Conservation (phyloP, 2,797 vertebrate genomes). For the Alcedo atthis region DNA sequence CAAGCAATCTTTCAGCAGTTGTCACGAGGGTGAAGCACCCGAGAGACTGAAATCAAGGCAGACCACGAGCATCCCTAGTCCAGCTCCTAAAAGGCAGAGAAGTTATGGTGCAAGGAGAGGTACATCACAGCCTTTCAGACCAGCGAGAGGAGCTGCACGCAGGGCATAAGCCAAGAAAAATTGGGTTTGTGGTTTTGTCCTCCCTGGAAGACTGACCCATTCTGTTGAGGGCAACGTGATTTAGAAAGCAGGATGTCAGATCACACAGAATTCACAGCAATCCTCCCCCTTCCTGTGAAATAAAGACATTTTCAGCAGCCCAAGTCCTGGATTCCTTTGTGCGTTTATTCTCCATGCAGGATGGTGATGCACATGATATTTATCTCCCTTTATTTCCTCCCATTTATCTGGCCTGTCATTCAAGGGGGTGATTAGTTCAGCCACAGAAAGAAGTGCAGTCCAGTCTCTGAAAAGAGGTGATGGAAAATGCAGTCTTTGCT, state of each 20-base stretch:
- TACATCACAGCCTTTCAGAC: not conserved
- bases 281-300: not conserved
- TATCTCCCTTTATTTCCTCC: not conserved
- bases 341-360: not conserved
- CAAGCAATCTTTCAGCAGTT: not conserved
- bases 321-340: not conserved
- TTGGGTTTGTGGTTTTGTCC: not conserved
- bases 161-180: not conserved
- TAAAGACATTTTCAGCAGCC: not conserved
- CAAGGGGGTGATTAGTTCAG: not conserved
- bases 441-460: not conserved
- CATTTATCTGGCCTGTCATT: not conserved
- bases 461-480: not conserved
- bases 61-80: not conserved
- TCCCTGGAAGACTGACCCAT: not conserved
- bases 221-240: not conserved
- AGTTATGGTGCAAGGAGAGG: not conserved
- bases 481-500: conserved; percentile 15
- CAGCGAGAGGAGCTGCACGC: not conserved
- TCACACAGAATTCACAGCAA: not conserved
- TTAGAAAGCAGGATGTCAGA: not conserved
- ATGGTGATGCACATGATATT: not conserved
- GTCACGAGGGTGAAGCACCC: not conserved
- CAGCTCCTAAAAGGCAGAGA: not conserved
- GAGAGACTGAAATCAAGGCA: not conserved